phyloP scores from a whole-genome alignment of 2,113 vertebrate species.

The Vireo altiloquus region DNA sequence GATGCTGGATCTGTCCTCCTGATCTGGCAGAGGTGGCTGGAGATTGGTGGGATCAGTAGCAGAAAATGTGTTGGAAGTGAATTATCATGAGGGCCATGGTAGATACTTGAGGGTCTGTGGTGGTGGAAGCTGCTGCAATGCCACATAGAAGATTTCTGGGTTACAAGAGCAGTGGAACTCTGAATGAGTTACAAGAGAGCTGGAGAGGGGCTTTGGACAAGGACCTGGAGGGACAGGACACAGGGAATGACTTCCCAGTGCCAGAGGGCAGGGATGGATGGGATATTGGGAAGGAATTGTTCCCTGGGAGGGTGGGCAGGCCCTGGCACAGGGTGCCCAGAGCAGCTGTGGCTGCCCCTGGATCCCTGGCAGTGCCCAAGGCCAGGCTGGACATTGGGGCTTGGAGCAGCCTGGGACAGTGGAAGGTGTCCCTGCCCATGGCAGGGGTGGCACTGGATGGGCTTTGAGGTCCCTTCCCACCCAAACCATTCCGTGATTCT shows the following conservation, averaged over 20 bases:
- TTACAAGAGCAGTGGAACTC: background rate
- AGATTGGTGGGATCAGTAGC: background rate
- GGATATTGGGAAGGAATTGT: background rate
- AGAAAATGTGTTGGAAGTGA: background rate
- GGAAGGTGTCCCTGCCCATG: background rate
- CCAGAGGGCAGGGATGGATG: background rate
- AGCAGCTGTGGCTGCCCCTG: background rate
- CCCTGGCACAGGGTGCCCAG: background rate
- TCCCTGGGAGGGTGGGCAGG: background rate
- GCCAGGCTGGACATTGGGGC: fast-evolving
- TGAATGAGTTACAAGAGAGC: background rate
- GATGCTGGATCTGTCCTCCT: background rate
- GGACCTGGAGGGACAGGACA: background rate
- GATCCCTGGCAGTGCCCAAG: background rate
- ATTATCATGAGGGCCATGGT: fast-evolving
- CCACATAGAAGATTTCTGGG: background rate
- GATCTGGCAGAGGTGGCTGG: background rate
- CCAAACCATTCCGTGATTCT: background rate
- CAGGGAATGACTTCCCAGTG: background rate
- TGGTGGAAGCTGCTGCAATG: background rate
- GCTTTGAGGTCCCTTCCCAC: fast-evolving
- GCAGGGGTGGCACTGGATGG: background rate
- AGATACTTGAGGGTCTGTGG: background rate
- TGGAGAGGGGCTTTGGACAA: background rate
- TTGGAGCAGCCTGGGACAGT: background rate